Evolutionary conservation across 2,888 invertebrate species (phyloP).

Genomic region (Masnerella sp.): DNA sequence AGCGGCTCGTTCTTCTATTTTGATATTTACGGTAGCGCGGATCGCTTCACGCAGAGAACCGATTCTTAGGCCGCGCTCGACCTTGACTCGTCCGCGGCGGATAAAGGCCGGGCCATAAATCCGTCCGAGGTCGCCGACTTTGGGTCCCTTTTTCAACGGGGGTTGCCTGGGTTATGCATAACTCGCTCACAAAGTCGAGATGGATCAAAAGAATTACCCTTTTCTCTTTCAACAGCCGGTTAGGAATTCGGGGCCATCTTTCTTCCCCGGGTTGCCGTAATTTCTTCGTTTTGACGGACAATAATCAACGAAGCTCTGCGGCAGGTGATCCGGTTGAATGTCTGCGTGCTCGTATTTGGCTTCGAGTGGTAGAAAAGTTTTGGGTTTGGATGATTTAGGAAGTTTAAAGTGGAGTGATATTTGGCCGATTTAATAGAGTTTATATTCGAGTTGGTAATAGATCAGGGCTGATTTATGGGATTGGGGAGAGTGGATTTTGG

Average conservation of each 20-base stretch:
- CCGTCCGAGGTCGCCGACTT: constrained; percentile 71
- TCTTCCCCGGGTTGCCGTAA: constrained; percentile 41
- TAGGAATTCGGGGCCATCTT: constrained; percentile 44
- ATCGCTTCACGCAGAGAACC: constrained; percentile 70
- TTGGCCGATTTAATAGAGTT: too few relatives aligned
- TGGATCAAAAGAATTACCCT: constrained; percentile 62
- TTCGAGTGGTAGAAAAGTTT: too few relatives aligned
- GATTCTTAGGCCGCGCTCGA: constrained; percentile 68
- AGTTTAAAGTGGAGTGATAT: too few relatives aligned
- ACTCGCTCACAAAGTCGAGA: constrained; percentile 62
- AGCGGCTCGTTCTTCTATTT: constrained; percentile 66
- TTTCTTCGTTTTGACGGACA: constrained; percentile 49
- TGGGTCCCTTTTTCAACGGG: constrained; percentile 63
- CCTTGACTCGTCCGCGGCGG: constrained; percentile 72
- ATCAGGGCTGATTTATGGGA: too few relatives aligned
- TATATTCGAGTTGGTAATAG: too few relatives aligned
- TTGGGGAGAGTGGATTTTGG: too few relatives aligned
- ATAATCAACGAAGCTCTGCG: constrained; percentile 34
- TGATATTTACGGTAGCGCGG: constrained; percentile 71
- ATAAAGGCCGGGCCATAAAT: constrained; percentile 73
- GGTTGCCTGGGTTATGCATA: constrained; percentile 67
- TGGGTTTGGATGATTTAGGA: too few relatives aligned
- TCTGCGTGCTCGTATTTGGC: not conserved
- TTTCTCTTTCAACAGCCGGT: constrained; percentile 56
- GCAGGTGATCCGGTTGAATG: constrained; percentile 37